Base-by-base conservation (phyloP, 2,888 invertebrate species). In the Ramazzottius varieornatus region DNA sequence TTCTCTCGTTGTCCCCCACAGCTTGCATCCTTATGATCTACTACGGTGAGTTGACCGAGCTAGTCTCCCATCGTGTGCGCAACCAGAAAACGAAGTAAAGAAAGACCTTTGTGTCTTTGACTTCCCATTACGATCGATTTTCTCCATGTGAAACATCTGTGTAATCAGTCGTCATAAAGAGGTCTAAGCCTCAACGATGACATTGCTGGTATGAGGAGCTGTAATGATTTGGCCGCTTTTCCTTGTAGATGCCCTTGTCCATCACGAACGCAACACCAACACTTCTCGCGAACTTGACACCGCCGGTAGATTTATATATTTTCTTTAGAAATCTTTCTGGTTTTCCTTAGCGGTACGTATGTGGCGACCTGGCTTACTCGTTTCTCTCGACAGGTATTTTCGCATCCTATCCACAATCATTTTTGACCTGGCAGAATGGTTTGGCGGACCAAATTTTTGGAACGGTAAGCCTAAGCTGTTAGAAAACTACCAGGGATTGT, bases 341-440 rank as follows among this genome's bases (percentile, higher is more conserved):
- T n/a, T n/a, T n/a, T n/a, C n/a, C n/a, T n/a, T n/a, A n/a, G n/a
- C n/a, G n/a, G 24, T 24, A 54, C 24, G 8, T 24, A 54, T 54
- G 29, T 24, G 29, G 4, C 24, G 24, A 54, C 29, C n/a, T n/a
- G n/a, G n/a, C n/a, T n/a, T n/a, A n/a, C n/a, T n/a, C n/a, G n/a
- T 54, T 54, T 16, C 29, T 16, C 24, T 29, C 8, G 8, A n/a
- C 8, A 0, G 77, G 77, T 20, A 80, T 81, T 54, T 81, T 79
- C 71, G 74, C 79, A 63, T 81, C 81, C 1, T 80, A 77, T 68
- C 80, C 80, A 1, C 73, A 75, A 32, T 69, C 71, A 0, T 76
- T 74, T 68, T 72, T 80, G 4, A 72, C 75, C 33, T 71, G 73
- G 1, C 69, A 71, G 32, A 76, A 76, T 24, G 77, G 75, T 1